Evolutionary conservation across 2,888 invertebrate species (phyloP).

Genomic region (Dermolepida albohirtum): DNA sequence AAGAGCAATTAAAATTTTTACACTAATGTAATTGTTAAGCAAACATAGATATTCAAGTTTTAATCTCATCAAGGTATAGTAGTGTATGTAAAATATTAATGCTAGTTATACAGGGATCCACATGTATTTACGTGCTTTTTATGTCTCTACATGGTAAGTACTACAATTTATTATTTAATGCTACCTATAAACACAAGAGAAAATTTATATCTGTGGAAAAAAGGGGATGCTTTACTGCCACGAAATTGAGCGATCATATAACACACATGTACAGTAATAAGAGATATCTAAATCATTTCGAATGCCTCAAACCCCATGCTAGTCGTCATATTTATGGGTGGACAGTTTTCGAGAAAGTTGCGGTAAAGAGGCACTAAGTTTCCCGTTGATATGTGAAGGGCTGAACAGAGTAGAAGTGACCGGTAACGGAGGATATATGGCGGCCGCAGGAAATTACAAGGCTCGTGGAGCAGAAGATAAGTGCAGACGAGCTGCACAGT

Average conservation of each 20-base stretch:
- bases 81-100: too few relatives aligned
- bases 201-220: too few relatives aligned
- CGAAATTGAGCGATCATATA: not conserved
- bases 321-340: conserved; percentile 38
- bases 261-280: conserved; percentile 18
- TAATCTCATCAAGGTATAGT: too few relatives aligned
- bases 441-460: conserved; percentile 57
- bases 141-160: too few relatives aligned
- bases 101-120: too few relatives aligned
- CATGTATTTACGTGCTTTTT: too few relatives aligned
- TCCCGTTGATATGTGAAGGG: conserved; percentile 36
- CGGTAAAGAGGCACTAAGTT: conserved; percentile 42
- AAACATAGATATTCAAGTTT: too few relatives aligned
- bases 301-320: conserved; percentile 6
- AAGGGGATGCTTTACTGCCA: too few relatives aligned
- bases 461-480: conserved; percentile 51
- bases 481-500: conserved; percentile 49
- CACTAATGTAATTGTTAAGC: too few relatives aligned
- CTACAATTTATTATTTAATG: too few relatives aligned
- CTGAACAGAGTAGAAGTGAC: conserved; percentile 47
- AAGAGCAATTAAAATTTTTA: too few relatives aligned
- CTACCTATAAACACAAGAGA: too few relatives aligned
- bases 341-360: conserved; percentile 37
- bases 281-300: conserved; percentile 27
- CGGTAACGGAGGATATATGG: conserved; percentile 54